Conservation (phyloP, 2,797 vertebrate species). For the Syngnathus rostellatus region DNA sequence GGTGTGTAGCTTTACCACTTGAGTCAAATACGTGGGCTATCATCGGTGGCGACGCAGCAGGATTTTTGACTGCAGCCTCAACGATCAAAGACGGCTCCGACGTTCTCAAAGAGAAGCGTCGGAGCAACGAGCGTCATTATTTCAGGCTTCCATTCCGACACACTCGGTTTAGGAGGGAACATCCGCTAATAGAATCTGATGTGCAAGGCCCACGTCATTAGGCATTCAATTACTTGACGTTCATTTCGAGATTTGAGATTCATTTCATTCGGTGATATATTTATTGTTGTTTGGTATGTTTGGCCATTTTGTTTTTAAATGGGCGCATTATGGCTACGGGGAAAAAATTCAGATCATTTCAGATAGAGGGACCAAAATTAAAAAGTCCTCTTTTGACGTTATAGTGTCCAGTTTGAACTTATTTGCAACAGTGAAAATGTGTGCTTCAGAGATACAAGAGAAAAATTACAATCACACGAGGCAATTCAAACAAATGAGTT, state of each 20-base stretch:
- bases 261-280: background rate
- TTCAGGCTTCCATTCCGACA: conserved; percentile 12
- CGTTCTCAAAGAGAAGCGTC: conserved; percentile 15
- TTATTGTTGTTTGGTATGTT: too few species aligned
- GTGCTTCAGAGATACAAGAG: background rate
- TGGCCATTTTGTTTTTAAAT: background rate
- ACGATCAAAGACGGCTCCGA: background rate
- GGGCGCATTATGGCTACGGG: background rate
- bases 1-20: too few species aligned
- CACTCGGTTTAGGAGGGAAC: conserved; percentile 13
- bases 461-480: too few species aligned
- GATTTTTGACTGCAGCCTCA: background rate
- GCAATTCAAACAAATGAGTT: background rate
- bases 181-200: conserved; percentile 23
- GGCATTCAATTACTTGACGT: conserved; percentile 5
- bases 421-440: background rate
- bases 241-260: background rate
- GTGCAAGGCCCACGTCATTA: conserved; percentile 11
- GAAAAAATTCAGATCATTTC: background rate
- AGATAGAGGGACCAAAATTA: background rate
- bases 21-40: conserved; percentile 1
- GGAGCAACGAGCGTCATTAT: conserved; percentile 25
- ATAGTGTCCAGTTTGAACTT: background rate
- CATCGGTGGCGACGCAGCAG: background rate
- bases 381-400: background rate